Evolutionary conservation across 2,888 invertebrate species (phyloP).

Genomic region (Tupiocoris notatus): DNA sequence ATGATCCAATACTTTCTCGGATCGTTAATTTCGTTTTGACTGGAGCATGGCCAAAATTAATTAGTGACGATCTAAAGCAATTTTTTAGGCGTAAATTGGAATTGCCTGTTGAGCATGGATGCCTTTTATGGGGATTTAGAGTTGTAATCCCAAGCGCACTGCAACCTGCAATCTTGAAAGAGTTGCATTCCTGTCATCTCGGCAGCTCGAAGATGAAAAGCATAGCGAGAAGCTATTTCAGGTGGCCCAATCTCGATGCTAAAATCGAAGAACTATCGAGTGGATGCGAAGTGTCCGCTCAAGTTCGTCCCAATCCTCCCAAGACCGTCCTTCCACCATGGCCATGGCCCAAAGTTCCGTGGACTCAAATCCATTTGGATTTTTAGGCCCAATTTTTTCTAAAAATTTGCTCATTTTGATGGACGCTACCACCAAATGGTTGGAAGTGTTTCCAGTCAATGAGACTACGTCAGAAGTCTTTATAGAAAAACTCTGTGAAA

Average conservation of each 20-base stretch:
- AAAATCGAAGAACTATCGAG: slow-evolving; percentile 6
- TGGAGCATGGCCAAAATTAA: neutral
- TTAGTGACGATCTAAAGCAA: slow-evolving; percentile 10
- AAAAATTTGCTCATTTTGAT: slow-evolving; percentile 15
- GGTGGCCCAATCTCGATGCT: slow-evolving; percentile 12
- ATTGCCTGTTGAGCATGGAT: slow-evolving; percentile 34
- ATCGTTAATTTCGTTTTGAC: neutral
- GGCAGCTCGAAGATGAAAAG: slow-evolving; percentile 33
- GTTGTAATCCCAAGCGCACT: slow-evolving; percentile 36
- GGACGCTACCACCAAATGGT: slow-evolving; percentile 31
- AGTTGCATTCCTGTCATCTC: slow-evolving; percentile 42
- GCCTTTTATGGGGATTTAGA: slow-evolving; percentile 37
- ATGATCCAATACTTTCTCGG: slow-evolving; percentile 10
- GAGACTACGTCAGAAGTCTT: neutral
- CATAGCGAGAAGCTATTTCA: slow-evolving; percentile 9
- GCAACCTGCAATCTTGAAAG: slow-evolving; percentile 5
- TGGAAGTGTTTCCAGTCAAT: slow-evolving; percentile 12
- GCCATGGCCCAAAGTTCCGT: neutral
- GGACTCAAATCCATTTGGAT: slow-evolving; percentile 10
- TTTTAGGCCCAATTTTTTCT: neutral
- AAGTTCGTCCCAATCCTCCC: neutral
- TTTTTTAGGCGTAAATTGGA: slow-evolving; percentile 10
- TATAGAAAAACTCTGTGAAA: slow-evolving; percentile 3
- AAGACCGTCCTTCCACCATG: neutral
- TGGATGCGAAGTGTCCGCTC: neutral